phyloP scores from a whole-genome alignment of 2,797 vertebrate genomes.

The Labeo calbasu region DNA sequence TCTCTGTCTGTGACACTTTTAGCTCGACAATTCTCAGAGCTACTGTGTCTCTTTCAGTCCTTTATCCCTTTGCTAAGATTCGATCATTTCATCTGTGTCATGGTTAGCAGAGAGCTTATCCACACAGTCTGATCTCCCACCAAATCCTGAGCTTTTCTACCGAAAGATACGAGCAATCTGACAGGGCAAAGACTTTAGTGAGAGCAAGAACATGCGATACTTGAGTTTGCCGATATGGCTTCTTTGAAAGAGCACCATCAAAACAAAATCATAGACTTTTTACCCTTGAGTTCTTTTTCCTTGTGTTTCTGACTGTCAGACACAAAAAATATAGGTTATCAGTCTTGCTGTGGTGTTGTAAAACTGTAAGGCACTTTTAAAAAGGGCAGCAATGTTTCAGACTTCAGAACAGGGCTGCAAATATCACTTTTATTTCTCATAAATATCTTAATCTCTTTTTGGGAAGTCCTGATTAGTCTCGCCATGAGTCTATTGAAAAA shows the following conservation, averaged over 20 bases:
- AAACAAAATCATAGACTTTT: conserved; percentile 32
- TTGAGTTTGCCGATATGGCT: conserved; percentile 48
- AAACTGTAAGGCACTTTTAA: conserved; percentile 2
- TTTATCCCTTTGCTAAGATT: conserved; percentile 49
- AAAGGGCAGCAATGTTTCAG: conserved; percentile 17
- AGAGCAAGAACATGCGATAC: conserved; percentile 45
- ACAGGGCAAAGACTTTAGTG: conserved; percentile 48
- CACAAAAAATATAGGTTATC: conserved; percentile 17
- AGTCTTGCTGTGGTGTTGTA: conserved; percentile 1
- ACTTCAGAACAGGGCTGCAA: conserved; percentile 8
- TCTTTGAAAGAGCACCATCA: conserved; percentile 36
- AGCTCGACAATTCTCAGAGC: conserved; percentile 28
- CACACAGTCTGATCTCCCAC: conserved; percentile 52
- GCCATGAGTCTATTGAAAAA: not conserved
- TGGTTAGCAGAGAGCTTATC: conserved; percentile 60
- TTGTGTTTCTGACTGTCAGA: conserved; percentile 20
- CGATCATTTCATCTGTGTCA: conserved; percentile 44
- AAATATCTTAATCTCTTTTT: conserved; percentile 1
- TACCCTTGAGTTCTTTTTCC: conserved; percentile 10
- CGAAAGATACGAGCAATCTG: conserved; percentile 63
- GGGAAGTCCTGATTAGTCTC: conserved; percentile 2
- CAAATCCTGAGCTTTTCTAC: conserved; percentile 55
- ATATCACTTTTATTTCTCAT: conserved; percentile 7
- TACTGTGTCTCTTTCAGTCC: conserved; percentile 35
- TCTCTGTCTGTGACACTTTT: conserved; percentile 38